phyloP scores from a whole-genome alignment of 2,113 vertebrate species.

The Myotis lucifugus region DNA sequence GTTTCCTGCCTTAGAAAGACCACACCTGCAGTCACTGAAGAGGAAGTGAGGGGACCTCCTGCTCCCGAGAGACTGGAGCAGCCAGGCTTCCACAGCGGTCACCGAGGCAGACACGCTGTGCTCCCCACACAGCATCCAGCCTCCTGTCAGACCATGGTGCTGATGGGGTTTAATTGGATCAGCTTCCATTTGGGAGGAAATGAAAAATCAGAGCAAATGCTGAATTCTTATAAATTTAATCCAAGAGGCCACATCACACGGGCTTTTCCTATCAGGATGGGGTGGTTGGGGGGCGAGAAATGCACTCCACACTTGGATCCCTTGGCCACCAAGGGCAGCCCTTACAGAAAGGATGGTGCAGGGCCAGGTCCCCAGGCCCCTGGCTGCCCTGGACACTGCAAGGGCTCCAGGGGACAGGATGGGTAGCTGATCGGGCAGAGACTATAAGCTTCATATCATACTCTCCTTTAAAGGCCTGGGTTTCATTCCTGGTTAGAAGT shows the following conservation, averaged over 20 bases:
- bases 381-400: too few species aligned
- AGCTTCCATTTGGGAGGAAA: slow-evolving; percentile 33
- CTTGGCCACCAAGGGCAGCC: not conserved
- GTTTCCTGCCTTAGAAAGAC: not conserved
- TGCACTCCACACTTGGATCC: not conserved
- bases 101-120: fast-evolving
- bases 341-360: not conserved
- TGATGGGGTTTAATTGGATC: slow-evolving; percentile 52
- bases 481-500: not conserved
- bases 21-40: not conserved
- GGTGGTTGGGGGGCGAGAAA: fast-evolving
- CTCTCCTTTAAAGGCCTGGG: not conserved
- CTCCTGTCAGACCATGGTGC: not conserved
- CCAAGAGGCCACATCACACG: not conserved
- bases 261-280: slow-evolving; percentile 1
- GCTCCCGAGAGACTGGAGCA: not conserved
- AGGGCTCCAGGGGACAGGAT: not conserved
- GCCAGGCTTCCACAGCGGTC: fast-evolving
- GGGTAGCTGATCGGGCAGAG: fast-evolving
- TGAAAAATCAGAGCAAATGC: slow-evolving; percentile 52
- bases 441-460: not conserved
- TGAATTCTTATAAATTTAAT: slow-evolving; percentile 47
- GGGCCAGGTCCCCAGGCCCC: not conserved
- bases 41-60: not conserved
- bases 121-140: not conserved